A percentile compares a stretch with the other conserved stretches of the same genome.
These are phyloP conservation scores for Hexactinellida sp. DNA, from an alignment of 37 sponge, comb jelly and placozoan genomes.

Conservation along the genomic window DNA sequence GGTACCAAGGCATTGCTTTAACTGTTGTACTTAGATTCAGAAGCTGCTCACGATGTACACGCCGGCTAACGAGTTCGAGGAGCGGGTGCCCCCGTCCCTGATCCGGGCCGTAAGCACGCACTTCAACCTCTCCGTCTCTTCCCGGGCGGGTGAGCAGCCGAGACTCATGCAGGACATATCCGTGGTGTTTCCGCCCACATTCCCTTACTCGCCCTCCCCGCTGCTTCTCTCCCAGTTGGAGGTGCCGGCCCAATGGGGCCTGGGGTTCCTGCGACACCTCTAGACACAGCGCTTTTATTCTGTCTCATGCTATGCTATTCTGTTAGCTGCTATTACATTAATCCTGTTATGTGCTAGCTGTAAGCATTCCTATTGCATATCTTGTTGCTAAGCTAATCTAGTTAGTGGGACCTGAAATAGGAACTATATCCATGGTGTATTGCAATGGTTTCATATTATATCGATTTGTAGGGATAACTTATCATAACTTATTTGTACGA, in stretches of 20 bases:
- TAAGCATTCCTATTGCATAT: neutral
- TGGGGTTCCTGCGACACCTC: neutral
- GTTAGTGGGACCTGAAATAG: too few relatives aligned
- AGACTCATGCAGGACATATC: constrained; percentile 12
- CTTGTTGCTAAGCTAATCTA: neutral
- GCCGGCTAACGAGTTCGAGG: constrained; percentile 66
- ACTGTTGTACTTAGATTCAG: constrained; percentile 42
- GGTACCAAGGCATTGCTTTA: too few relatives aligned
- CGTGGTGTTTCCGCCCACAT: neutral
- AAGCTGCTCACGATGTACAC: constrained; percentile 74
- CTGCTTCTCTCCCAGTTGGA: neutral
- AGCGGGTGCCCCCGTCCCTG: constrained; percentile 60
- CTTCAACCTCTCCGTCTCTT: neutral
- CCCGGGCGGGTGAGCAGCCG: neutral
- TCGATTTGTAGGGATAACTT: too few relatives aligned
- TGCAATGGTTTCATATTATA: too few relatives aligned
- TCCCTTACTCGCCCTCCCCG: neutral
- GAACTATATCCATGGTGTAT: too few relatives aligned
- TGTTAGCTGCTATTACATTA: neutral
- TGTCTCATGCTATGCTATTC: neutral
- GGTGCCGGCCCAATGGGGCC: neutral
- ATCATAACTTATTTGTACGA: too few relatives aligned
- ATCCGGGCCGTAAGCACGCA: constrained; percentile 17
- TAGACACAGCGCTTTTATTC: neutral
- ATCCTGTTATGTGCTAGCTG: neutral